Evolutionary conservation across 1,140 invertebrate genomes (phyloP).

Genomic region (Coelopa frigida): DNA sequence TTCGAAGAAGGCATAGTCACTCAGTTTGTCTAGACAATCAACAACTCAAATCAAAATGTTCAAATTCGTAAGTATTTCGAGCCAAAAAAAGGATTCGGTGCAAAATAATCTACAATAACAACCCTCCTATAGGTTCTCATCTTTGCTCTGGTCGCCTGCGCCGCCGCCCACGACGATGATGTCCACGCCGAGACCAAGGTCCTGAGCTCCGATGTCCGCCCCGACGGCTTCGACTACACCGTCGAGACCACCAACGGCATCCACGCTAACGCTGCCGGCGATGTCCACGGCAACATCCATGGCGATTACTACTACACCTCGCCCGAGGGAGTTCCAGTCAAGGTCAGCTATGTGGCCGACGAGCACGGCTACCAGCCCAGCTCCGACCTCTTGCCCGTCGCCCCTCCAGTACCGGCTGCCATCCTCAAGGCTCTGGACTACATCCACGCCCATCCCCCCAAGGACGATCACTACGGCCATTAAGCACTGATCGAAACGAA

Average conservation of each 20-base stretch:
- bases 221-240: slow-evolving; percentile 43
- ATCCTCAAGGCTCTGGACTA: slow-evolving; percentile 45
- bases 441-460: slow-evolving; percentile 33
- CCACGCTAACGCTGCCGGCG: slow-evolving; percentile 48
- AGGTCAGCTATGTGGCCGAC: slow-evolving; percentile 47
- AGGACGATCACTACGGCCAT: no score
- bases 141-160: no score
- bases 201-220: slow-evolving; percentile 25
- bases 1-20: no score
- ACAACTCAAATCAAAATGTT: no score
- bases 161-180: slow-evolving; percentile 20
- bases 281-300: slow-evolving; percentile 30
- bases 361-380: slow-evolving; percentile 33
- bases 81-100: no score
- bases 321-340: slow-evolving; percentile 37
- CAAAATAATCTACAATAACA: no score
- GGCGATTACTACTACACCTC: slow-evolving; percentile 24
- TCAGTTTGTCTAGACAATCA: no score
- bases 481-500: no score
- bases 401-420: slow-evolving; percentile 49
- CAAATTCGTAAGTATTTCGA: no score
- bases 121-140: no score
- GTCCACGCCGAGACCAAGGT: slow-evolving; percentile 23
- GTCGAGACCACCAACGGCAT: slow-evolving; percentile 55
- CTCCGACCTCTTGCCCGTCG: slow-evolving; percentile 49